A percentile compares a stretch with the other conserved stretches of the same genome.
These are phyloP conservation scores for Dicyrtoma fusca DNA, from an alignment of 2,888 invertebrate species.

Conservation along the genomic window DNA sequence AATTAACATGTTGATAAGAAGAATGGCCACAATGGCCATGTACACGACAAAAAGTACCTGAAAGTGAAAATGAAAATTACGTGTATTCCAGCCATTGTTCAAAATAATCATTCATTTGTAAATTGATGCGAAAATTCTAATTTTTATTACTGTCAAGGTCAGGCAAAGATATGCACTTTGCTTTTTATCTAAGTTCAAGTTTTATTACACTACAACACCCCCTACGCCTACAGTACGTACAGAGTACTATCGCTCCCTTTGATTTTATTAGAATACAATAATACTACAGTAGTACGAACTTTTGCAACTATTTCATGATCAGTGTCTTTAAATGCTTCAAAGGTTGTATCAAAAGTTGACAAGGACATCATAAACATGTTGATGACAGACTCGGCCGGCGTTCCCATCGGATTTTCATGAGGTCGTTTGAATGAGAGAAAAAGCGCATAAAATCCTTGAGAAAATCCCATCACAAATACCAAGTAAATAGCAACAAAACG, in stretches of 20 bases:
- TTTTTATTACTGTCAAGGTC: no score
- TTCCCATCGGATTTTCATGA: slow-evolving; percentile 77
- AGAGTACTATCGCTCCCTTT: no score
- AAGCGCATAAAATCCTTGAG: slow-evolving; percentile 93
- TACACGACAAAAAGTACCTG: slow-evolving; percentile 91
- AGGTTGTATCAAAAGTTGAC: slow-evolving; percentile 95
- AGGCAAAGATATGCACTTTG: no score
- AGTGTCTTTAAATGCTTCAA: slow-evolving; percentile 84
- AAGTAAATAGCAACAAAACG: slow-evolving; percentile 95
- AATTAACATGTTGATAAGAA: slow-evolving; percentile 96
- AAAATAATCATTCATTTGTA: slow-evolving; percentile 3
- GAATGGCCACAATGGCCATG: slow-evolving; percentile 94
- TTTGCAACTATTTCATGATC: slow-evolving; percentile 87
- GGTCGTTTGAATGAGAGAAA: slow-evolving; percentile 86
- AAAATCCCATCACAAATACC: slow-evolving; percentile 96
- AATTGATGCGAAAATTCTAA: no score
- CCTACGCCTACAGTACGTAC: no score
- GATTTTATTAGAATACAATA: no score
- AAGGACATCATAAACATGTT: slow-evolving; percentile 99
- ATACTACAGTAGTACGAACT: slow-evolving; percentile 61
- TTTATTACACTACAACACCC: no score
- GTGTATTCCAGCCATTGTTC: no score
- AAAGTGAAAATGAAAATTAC: slow-evolving; percentile 52
- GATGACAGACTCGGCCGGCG: slow-evolving; percentile 92
- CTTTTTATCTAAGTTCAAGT: no score